phyloP scores from a whole-genome alignment of 2,888 invertebrate species.

The Drosophila vallismaia region DNA sequence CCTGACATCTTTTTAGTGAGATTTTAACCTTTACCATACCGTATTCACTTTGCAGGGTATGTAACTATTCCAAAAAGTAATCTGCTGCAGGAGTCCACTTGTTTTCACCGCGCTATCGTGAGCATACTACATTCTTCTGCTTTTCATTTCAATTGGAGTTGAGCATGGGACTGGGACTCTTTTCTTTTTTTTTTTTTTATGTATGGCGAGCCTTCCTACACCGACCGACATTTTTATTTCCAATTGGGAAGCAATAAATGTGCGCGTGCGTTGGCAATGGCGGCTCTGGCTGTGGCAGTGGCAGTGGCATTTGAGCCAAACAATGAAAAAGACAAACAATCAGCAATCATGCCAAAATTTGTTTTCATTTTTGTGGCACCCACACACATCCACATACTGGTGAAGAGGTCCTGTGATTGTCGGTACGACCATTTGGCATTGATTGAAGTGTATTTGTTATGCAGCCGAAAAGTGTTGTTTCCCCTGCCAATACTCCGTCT shows the following conservation, averaged over 20 bases:
- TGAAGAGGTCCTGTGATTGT: slow-evolving; percentile 60
- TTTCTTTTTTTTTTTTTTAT: slow-evolving; percentile 18
- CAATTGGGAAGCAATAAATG: slow-evolving; percentile 77
- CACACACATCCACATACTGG: slow-evolving; percentile 37
- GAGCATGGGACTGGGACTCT: slow-evolving; percentile 36
- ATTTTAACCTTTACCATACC: background rate
- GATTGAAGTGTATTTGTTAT: slow-evolving; percentile 79
- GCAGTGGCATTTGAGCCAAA: slow-evolving; percentile 65
- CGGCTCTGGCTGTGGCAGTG: slow-evolving; percentile 28
- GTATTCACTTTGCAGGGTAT: slow-evolving; percentile 28
- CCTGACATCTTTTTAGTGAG: background rate
- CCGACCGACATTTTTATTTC: slow-evolving; percentile 72
- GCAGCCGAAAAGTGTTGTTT: slow-evolving; percentile 64
- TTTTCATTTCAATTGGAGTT: slow-evolving; percentile 62
- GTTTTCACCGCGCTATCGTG: slow-evolving; percentile 23
- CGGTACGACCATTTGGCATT: slow-evolving; percentile 72
- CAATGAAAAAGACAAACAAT: slow-evolving; percentile 77
- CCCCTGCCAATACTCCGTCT: slow-evolving; percentile 23
- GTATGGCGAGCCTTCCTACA: slow-evolving; percentile 24
- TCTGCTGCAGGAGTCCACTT: background rate
- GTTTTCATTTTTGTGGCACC: slow-evolving; percentile 79
- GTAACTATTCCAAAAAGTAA: no score
- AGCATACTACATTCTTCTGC: slow-evolving; percentile 44
- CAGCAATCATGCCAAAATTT: slow-evolving; percentile 79
- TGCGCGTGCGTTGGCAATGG: slow-evolving; percentile 74